A percentile compares a stretch with the other conserved stretches of the same genome.
phyloP scores from a whole-genome alignment of 2,888 invertebrate species.

The Melinaea marsaeus region DNA sequence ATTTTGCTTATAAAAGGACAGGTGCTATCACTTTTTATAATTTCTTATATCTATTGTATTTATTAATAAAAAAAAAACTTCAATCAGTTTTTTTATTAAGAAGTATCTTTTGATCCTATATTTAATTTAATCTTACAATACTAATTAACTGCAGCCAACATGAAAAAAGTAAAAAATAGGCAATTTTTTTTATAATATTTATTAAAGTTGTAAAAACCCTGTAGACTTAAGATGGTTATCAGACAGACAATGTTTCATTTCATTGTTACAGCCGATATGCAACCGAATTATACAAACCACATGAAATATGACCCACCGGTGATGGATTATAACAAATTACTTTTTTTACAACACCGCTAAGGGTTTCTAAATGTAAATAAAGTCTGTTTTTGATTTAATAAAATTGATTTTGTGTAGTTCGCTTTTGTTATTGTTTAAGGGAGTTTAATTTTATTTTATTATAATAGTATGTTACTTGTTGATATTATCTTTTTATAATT shows the following conservation, averaged over 20 bases:
- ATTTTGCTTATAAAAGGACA: constrained; percentile 41
- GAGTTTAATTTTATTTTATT: not conserved
- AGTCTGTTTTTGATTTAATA: constrained; percentile 66
- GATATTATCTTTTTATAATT: too few species aligned
- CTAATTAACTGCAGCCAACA: not conserved
- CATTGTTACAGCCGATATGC: constrained; percentile 54
- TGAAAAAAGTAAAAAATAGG: not conserved
- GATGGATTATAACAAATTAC: constrained; percentile 70
- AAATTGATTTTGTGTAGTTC: constrained; percentile 25
- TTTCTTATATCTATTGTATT: constrained; percentile 10
- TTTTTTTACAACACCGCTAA: constrained; percentile 49
- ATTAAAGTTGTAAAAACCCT: not conserved
- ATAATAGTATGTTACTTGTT: constrained; percentile 44
- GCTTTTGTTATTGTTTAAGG: not conserved
- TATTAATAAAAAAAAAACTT: too few species aligned
- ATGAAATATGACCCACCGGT: constrained; percentile 59
- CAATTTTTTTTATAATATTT: not conserved
- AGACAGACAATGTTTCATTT: constrained; percentile 51
- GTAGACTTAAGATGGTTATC: not conserved
- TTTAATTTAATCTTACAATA: not conserved
- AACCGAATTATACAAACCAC: constrained; percentile 32
- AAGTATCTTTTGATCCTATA: not conserved
- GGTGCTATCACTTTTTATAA: constrained; percentile 40
- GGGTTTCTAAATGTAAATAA: constrained; percentile 68
- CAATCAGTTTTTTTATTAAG: not conserved